A percentile compares a stretch with the other conserved stretches of the same genome.
Conservation (phyloP, 1,140 invertebrate species). For the Drosophila truncata region DNA sequence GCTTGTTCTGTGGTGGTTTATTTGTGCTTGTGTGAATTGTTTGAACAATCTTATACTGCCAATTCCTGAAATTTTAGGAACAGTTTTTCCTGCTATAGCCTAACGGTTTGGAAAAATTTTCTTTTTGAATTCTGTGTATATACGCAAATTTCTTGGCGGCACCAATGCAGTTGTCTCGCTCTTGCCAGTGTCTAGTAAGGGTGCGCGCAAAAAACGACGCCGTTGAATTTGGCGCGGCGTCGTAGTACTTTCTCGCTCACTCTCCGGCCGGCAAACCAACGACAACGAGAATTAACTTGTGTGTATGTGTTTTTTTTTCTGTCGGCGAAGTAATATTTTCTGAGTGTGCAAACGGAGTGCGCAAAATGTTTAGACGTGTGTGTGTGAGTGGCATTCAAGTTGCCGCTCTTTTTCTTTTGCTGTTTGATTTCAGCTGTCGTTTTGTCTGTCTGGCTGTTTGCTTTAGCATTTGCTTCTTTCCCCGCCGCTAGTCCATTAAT, state of each 20-base stretch:
- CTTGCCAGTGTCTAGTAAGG: conserved; percentile 34
- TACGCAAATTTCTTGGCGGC: conserved; percentile 65
- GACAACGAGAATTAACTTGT: conserved; percentile 56
- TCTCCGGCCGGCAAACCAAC: conserved; percentile 77
- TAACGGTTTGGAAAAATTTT: conserved; percentile 73
- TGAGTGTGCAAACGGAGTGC: conserved; percentile 69
- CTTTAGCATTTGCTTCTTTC: conserved; percentile 37
- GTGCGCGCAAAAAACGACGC: conserved; percentile 81
- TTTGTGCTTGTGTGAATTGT: conserved; percentile 51
- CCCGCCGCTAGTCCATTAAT: conserved; percentile 39
- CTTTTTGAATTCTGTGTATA: conserved; percentile 79
- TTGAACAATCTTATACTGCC: conserved; percentile 53
- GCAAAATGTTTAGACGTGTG: conserved; percentile 58
- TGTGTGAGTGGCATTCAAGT: conserved; percentile 64
- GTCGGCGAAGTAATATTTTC: conserved; percentile 37
- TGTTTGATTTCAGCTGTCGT: conserved; percentile 68
- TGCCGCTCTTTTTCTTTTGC: conserved; percentile 73
- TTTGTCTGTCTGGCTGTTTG: conserved; percentile 52
- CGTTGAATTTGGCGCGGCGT: conserved; percentile 81
- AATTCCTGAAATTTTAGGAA: conserved; percentile 48
- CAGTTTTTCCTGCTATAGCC: conserved; percentile 51
- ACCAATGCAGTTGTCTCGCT: conserved; percentile 63
- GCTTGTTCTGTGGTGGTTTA: conserved; percentile 40
- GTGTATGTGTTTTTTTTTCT: conserved; percentile 47
- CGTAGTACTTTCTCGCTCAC: conserved; percentile 71